Base-by-base conservation (phyloP, 2,888 invertebrate genomes). In the Orthonevra nobilis region DNA sequence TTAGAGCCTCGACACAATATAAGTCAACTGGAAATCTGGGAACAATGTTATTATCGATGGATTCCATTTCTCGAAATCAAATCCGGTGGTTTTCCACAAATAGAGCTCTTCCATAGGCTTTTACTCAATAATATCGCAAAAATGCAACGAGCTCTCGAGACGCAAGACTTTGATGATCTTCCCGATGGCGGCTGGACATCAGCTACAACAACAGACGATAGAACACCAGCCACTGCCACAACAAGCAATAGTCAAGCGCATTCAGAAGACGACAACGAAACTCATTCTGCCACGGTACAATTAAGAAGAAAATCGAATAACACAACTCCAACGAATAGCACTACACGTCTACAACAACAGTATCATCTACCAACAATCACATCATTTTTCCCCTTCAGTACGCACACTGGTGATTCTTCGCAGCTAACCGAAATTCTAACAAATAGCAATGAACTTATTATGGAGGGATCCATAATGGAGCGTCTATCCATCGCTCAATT, bases 21-120 rank as follows among this genome's bases (percentile, higher is more conserved):
- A 74, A 88, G 91, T 2, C 90, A 90, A 61, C 86, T 94, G 82
- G 93, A 94, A 79, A 88, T 97, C 38, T 97, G 97, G 97, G 90
- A 92, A 68, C 96, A 95, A 87, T 97, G 96, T 89, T 97, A 96
- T 89, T 94, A 95, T 86, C 92, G 97, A 20, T 97, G 96, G 96
- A 91, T 96, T 85, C 93, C 94, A 14, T 93, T 95, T 14, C 91
- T 96, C 3, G 96, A 97, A 81, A 89, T 89, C 1, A 86, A 87
- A 48, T 85, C 86, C n/a, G 89, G 89, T 3, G 89, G 89, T 2
- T 86, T 86, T 77, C 86, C 88, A 1, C 89, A 89, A 83, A 86
- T 89, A 20, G 89, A 89, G 81, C 82, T 89, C 48, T 87, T 86
- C 56, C 87, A 89, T 83, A 86, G 89, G 26, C 70, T 89, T 52